Evolutionary conservation across 1,140 invertebrate species (phyloP).

Genomic region (Palaemon carinicauda): DNA sequence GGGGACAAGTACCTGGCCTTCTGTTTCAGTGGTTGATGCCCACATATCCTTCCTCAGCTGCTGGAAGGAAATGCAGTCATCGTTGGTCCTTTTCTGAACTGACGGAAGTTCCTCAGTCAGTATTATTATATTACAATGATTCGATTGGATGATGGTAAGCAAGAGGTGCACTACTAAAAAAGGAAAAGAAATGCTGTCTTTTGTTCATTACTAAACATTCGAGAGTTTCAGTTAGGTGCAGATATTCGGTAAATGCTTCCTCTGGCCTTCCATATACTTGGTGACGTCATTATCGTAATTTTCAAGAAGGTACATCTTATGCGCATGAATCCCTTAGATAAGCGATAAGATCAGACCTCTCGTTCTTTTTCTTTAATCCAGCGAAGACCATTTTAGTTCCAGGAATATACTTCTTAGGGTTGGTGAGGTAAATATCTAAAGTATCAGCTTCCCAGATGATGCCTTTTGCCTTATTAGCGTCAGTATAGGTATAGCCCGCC

Average conservation of each 20-base stretch:
- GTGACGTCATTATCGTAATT: too few species aligned
- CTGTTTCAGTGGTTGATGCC: neutral
- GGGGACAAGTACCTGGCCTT: neutral
- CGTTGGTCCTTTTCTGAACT: neutral
- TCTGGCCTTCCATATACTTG: too few species aligned
- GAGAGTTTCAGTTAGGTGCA: too few species aligned
- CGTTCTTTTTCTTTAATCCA: constrained; percentile 95
- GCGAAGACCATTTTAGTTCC: constrained; percentile 99
- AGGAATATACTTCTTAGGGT: constrained; percentile 99
- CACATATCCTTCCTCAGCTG: neutral
- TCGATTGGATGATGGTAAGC: neutral
- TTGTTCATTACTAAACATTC: too few species aligned
- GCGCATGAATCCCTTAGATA: constrained; percentile 86
- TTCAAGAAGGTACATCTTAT: constrained; percentile 62
- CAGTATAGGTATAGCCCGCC: constrained; percentile 79
- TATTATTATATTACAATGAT: too few species aligned
- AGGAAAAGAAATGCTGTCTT: too few species aligned
- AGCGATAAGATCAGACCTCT: constrained; percentile 95
- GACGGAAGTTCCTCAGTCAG: neutral
- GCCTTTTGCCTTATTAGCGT: constrained; percentile 90
- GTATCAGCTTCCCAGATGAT: constrained; percentile 97
- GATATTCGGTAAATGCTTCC: too few species aligned
- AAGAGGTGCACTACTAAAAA: neutral
- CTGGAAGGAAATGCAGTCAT: neutral
- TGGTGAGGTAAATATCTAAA: constrained; percentile 94